A percentile compares a stretch with the other conserved stretches of the same genome.
Evolutionary conservation across 2,888 invertebrate species (phyloP).

Genomic region (Plutella xylostella): DNA sequence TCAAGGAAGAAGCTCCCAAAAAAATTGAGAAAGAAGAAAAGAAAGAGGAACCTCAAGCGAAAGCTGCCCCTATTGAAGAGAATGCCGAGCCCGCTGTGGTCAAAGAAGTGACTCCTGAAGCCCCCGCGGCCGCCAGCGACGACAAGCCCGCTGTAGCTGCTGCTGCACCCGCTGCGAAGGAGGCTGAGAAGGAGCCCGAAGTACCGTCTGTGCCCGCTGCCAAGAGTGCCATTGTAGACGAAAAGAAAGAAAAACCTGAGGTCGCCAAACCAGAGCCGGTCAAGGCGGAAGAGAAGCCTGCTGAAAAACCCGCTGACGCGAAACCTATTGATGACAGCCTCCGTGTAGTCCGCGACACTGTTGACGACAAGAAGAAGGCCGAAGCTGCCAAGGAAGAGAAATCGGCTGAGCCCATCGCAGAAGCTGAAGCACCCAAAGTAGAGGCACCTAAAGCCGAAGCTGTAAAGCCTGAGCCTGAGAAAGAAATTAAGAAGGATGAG

Average conservation of each 20-base stretch:
- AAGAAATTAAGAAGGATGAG: constrained; percentile 15
- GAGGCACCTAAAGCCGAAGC: constrained; percentile 3
- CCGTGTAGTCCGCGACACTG: constrained; percentile 49
- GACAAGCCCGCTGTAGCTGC: constrained; percentile 43
- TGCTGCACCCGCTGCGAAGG: not conserved
- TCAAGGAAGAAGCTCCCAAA: constrained; percentile 8
- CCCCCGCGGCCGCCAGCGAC: constrained; percentile 33
- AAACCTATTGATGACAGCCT: constrained; percentile 29
- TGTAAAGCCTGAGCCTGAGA: constrained; percentile 14
- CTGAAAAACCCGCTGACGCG: constrained; percentile 19
- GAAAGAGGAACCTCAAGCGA: constrained; percentile 24
- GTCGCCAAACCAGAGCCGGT: constrained; percentile 24
- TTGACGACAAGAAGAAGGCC: constrained; percentile 31
- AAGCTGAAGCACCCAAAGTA: constrained; percentile 13
- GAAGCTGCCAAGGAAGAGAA: not conserved
- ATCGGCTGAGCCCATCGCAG: constrained; percentile 13
- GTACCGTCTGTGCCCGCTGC: constrained; percentile 27
- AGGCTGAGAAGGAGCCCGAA: not conserved
- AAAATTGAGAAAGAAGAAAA: constrained; percentile 19
- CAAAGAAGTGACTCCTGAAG: constrained; percentile 44
- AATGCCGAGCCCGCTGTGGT: constrained; percentile 34
- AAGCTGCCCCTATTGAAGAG: constrained; percentile 20
- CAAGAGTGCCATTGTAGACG: constrained; percentile 24
- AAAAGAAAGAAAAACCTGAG: constrained; percentile 29
- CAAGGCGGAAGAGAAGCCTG: constrained; percentile 21